These are phyloP conservation scores for Datnioides undecimradiatus DNA, from an alignment of 2,113 vertebrate species.

Conservation along the genomic window DNA sequence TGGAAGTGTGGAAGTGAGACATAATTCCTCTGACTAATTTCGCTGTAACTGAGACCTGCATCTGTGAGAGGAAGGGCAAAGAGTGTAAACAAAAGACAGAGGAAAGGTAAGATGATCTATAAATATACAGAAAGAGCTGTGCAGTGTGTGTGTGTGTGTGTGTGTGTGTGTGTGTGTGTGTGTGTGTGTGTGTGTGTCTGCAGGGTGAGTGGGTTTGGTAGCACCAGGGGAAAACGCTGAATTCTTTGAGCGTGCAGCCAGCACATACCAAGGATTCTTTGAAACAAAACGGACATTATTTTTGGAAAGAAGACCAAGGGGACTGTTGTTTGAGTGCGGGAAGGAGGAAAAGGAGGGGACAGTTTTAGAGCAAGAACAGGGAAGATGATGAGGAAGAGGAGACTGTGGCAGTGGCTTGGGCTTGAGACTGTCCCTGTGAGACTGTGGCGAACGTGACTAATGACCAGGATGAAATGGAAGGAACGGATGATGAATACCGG, in stretches of 20 bases:
- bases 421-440: neutral
- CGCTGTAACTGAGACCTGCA: conserved; percentile 7
- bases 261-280: conserved; percentile 82
- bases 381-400: conserved; percentile 9
- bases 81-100: neutral
- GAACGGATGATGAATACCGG: neutral
- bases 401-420: neutral
- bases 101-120: conserved; percentile 11
- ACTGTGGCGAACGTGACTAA: conserved; percentile 7
- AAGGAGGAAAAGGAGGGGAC: conserved; percentile 31
- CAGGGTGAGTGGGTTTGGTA: conserved; percentile 36
- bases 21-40: conserved; percentile 19
- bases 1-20: conserved; percentile 35
- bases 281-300: conserved; percentile 84
- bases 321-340: conserved; percentile 56
- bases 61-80: neutral
- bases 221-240: conserved; percentile 55
- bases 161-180: conserved; percentile 20
- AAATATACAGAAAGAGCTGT: conserved; percentile 8
- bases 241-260: conserved; percentile 72
- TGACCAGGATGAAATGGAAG: neutral
- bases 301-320: conserved; percentile 75
- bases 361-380: conserved; percentile 15
- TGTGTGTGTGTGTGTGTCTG: conserved; percentile 10
- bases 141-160: neutral